These are phyloP conservation scores for Sebastes steindachneri DNA, from an alignment of 2,797 vertebrate species.

Conservation along the genomic window DNA sequence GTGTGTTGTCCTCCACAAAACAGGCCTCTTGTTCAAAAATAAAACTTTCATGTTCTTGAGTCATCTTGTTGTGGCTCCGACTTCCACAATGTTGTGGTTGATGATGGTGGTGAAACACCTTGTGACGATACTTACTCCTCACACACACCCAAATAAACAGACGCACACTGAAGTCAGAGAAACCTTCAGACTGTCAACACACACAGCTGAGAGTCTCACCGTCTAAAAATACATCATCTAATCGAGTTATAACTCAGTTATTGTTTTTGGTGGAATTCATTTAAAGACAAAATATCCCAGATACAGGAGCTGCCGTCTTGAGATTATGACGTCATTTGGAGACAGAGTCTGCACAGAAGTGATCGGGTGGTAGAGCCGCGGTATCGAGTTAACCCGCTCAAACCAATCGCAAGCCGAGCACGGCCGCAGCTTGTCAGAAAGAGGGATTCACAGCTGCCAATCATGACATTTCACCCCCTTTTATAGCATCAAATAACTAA, in stretches of 20 bases:
- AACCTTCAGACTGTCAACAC: not conserved
- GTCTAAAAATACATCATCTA: not conserved
- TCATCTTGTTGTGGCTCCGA: slow-evolving; percentile 32
- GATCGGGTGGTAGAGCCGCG: too few relatives aligned
- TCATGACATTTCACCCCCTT: too few relatives aligned
- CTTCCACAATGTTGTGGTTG: slow-evolving; percentile 32
- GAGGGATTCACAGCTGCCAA: too few relatives aligned
- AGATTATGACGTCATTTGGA: too few relatives aligned
- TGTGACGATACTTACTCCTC: not conserved
- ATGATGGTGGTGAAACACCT: not conserved
- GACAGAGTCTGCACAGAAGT: too few relatives aligned
- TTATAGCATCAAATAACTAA: too few relatives aligned
- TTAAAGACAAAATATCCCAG: not conserved
- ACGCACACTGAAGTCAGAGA: not conserved
- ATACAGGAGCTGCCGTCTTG: too few relatives aligned
- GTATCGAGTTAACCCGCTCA: too few relatives aligned
- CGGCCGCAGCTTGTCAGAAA: too few relatives aligned
- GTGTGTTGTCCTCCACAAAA: not conserved
- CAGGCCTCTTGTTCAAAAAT: not conserved
- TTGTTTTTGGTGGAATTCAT: not conserved
- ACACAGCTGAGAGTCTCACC: not conserved
- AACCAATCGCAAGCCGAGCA: too few relatives aligned
- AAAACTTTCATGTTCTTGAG: not conserved
- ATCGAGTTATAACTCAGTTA: not conserved
- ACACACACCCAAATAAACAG: slow-evolving; percentile 27